Conservation (phyloP, 2,888 invertebrate species). For the Philopedon plagiatum region DNA sequence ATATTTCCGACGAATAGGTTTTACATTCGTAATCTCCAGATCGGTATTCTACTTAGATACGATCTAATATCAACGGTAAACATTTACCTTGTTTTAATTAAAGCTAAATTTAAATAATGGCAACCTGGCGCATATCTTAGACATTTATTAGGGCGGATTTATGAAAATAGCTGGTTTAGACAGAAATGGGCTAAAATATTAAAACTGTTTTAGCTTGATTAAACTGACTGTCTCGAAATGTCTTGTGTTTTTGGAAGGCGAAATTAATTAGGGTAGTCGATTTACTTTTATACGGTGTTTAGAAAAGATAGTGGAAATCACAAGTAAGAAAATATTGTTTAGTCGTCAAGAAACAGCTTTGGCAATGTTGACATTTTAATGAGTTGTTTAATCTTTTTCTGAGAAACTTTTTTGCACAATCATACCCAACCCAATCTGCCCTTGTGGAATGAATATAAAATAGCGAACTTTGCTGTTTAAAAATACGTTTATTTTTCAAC, state of each 20-base stretch:
- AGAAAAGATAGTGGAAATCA: no score
- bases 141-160: conserved; percentile 48
- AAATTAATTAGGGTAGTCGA: not conserved
- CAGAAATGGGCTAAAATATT: conserved; percentile 43
- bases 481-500: no score
- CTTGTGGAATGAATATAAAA: no score
- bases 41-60: not conserved
- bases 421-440: no score
- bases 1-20: no score
- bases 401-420: no score
- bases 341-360: no score
- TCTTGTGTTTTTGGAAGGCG: not conserved
- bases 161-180: conserved; percentile 35
- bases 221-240: conserved; percentile 25
- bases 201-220: conserved; percentile 47
- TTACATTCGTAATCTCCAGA: not conserved
- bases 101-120: conserved; percentile 5
- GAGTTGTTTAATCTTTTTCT: no score
- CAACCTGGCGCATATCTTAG: conserved; percentile 42
- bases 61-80: not conserved
- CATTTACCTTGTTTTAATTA: conserved; percentile 6
- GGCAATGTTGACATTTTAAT: no score
- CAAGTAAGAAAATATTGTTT: no score
- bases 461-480: no score
- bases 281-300: no score